These are phyloP conservation scores for Trichonephila clavata DNA, from an alignment of 1,140 invertebrate genomes.

Conservation along the genomic window DNA sequence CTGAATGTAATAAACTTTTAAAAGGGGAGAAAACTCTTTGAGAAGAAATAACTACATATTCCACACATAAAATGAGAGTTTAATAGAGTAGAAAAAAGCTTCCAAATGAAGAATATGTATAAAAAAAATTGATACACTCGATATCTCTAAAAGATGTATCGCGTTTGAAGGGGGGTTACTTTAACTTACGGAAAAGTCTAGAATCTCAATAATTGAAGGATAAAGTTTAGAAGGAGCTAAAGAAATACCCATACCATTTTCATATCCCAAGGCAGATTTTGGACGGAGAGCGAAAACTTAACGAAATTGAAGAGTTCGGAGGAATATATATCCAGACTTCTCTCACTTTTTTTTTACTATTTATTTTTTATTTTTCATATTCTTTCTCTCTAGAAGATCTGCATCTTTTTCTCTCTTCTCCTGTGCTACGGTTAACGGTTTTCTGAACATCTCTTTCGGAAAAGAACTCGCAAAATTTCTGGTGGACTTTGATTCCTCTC, in stretches of 20 bases:
- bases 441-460: slow-evolving; percentile 19
- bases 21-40: background rate
- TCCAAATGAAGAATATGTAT: slow-evolving; percentile 5
- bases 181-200: slow-evolving; percentile 43
- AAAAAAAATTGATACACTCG: background rate
- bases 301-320: slow-evolving; percentile 34
- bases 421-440: slow-evolving; percentile 31
- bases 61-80: slow-evolving; percentile 40
- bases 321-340: background rate
- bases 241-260: slow-evolving; percentile 38
- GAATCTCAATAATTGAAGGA: slow-evolving; percentile 61
- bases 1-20: background rate
- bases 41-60: background rate
- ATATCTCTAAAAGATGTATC: slow-evolving; percentile 41
- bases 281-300: slow-evolving; percentile 47
- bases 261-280: slow-evolving; percentile 37
- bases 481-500: slow-evolving; percentile 40
- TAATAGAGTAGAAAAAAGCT: slow-evolving; percentile 49
- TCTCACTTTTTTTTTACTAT: background rate
- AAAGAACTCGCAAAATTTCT: slow-evolving; percentile 31
- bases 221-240: slow-evolving; percentile 55
- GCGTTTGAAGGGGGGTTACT: slow-evolving; percentile 26
- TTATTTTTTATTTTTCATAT: background rate
- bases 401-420: slow-evolving; percentile 25
- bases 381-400: slow-evolving; percentile 33